Conservation (phyloP, 2,888 invertebrate species). For the Agapostemon virescens region DNA sequence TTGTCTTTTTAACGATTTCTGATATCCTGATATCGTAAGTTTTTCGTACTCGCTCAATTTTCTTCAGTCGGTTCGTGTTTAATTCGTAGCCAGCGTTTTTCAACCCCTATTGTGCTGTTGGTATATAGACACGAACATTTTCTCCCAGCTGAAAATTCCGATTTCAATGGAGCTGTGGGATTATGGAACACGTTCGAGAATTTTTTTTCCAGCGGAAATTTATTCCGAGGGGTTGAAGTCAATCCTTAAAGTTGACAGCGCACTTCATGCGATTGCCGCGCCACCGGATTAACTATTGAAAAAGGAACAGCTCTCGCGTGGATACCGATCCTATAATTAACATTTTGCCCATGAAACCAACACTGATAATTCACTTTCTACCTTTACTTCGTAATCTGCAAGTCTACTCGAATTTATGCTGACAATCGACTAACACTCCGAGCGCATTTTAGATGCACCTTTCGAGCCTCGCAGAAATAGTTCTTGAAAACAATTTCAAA, state of each 20-base stretch:
- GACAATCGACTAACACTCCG: not conserved
- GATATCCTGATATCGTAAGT: not conserved
- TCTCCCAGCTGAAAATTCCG: not conserved
- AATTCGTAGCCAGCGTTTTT: not conserved
- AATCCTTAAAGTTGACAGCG: slow-evolving; percentile 5
- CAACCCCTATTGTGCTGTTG: not conserved
- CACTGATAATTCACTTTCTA: not conserved
- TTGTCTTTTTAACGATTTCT: not conserved
- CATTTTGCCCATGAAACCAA: too few relatives aligned
- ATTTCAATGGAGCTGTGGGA: not conserved
- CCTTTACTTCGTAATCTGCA: not conserved
- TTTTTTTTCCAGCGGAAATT: slow-evolving; percentile 1
- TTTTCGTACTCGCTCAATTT: not conserved
- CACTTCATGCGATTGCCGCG: not conserved
- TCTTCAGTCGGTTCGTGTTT: not conserved
- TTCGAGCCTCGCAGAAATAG: not conserved
- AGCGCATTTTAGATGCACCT: too few relatives aligned
- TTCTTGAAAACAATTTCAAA: not conserved
- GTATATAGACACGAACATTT: not conserved
- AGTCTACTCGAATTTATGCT: not conserved
- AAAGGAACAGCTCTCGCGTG: not conserved
- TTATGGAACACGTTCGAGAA: not conserved
- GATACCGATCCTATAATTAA: not conserved
- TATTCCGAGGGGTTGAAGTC: not conserved
- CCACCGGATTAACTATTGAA: not conserved